phyloP scores from a whole-genome alignment of 2,797 vertebrate genomes.

The Tapirus indicus region DNA sequence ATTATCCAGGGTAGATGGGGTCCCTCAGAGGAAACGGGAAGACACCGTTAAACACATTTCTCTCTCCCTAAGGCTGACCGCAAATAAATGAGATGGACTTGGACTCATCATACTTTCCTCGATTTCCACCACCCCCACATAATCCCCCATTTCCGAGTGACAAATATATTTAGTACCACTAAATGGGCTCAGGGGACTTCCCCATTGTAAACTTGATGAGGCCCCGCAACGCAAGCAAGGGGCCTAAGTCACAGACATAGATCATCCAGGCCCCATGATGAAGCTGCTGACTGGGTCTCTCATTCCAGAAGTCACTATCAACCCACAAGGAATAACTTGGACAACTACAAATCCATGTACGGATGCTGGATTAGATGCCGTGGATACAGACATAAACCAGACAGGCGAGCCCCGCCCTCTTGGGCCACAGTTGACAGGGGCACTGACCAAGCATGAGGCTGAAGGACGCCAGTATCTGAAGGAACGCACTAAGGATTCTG shows the following conservation, averaged over 20 bases:
- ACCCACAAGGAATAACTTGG: neutral
- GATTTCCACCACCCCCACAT: rapidly evolving
- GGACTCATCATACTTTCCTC: rapidly evolving
- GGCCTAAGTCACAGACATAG: neutral
- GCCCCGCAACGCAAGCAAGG: neutral
- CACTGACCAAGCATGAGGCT: rapidly evolving
- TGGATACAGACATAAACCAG: neutral
- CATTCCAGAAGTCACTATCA: rapidly evolving
- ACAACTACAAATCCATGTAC: too few relatives aligned
- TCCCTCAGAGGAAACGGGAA: neutral
- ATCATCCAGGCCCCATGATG: rapidly evolving
- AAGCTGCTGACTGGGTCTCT: neutral
- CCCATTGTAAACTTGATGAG: neutral
- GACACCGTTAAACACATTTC: neutral
- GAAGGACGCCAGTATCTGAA: rapidly evolving
- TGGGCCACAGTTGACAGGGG: rapidly evolving
- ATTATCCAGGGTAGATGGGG: neutral
- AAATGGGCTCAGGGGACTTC: neutral
- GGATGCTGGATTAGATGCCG: rapidly evolving
- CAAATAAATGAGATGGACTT: neutral
- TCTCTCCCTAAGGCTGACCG: neutral
- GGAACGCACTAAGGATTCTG: rapidly evolving
- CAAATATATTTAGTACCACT: neutral
- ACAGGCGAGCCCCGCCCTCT: rapidly evolving
- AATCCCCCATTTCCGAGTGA: neutral